phyloP scores from a whole-genome alignment of 2,888 invertebrate genomes.

The Julus scanicus region DNA sequence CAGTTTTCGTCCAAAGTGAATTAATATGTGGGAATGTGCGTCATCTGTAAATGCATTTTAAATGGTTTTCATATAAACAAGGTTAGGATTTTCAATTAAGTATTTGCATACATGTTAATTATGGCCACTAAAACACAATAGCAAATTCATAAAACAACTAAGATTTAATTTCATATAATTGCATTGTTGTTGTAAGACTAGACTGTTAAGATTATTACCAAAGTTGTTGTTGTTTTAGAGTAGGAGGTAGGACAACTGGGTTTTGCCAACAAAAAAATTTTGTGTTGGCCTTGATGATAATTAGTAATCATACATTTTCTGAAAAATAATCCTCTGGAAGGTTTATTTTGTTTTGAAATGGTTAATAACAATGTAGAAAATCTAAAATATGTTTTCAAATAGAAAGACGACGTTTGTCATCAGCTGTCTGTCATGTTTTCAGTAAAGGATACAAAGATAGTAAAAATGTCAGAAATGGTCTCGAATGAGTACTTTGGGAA shows the following conservation, averaged over 20 bases:
- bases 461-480: neutral
- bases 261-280: neutral
- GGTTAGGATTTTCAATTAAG: slow-evolving; percentile 15
- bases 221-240: neutral
- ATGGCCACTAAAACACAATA: slow-evolving; percentile 24
- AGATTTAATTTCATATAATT: slow-evolving; percentile 8
- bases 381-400: neutral
- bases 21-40: neutral
- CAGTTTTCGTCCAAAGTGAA: neutral
- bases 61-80: neutral
- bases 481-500: neutral
- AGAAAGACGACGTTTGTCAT: neutral
- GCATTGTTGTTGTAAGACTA: slow-evolving; percentile 31
- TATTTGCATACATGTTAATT: slow-evolving; percentile 21
- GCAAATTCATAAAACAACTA: neutral
- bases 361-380: neutral
- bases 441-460: neutral
- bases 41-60: neutral
- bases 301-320: neutral
- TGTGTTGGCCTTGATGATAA: neutral
- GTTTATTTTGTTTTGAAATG: neutral
- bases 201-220: slow-evolving; percentile 22
- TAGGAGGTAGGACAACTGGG: neutral
- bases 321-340: neutral
- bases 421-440: neutral